These are phyloP conservation scores for Oikopleura albicans DNA, from an alignment of 23 tunicate genomes.

Conservation along the genomic window DNA sequence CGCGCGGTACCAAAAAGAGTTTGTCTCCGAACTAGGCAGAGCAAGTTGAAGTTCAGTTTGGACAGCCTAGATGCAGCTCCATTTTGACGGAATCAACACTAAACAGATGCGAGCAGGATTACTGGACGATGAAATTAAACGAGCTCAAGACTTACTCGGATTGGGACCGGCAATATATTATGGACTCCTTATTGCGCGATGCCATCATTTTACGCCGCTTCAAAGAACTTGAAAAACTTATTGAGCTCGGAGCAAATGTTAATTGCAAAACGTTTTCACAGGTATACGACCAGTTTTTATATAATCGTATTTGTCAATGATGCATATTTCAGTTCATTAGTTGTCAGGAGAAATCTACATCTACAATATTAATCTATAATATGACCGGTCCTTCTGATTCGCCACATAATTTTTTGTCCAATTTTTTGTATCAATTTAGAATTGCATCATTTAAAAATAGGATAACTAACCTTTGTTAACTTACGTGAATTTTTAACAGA, in stretches of 20 bases:
- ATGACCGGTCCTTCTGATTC: neutral
- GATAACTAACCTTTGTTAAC: no score
- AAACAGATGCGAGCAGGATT: neutral
- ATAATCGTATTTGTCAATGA: neutral
- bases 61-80: no score
- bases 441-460: no score
- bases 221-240: neutral
- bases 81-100: no score
- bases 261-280: neutral
- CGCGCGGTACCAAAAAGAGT: no score
- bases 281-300: neutral
- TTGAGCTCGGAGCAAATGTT: neutral
- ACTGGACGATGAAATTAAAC: neutral
- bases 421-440: no score
- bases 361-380: neutral
- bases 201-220: neutral
- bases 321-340: neutral
- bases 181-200: neutral
- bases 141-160: neutral
- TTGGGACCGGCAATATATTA: neutral
- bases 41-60: no score
- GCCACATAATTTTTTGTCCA: no score
- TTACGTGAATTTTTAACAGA: no score
- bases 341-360: neutral
- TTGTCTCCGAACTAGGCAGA: no score